These are phyloP conservation scores for Oenanthe melanoleuca DNA, from an alignment of 2,113 vertebrate genomes.

Conservation along the genomic window DNA sequence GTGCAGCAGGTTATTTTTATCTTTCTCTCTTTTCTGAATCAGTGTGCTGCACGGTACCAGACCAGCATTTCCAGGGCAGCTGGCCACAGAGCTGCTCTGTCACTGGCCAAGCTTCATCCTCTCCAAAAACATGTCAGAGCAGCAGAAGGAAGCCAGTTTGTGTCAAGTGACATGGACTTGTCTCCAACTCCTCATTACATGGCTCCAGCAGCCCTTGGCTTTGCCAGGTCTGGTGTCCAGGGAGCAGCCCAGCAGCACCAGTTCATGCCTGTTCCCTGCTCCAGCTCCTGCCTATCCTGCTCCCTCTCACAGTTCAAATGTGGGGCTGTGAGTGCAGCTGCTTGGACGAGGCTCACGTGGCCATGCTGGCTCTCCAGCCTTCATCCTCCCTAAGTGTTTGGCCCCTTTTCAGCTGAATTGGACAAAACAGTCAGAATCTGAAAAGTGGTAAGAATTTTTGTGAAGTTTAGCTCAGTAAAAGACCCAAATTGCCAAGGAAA, in stretches of 20 bases:
- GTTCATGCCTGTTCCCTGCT: background rate
- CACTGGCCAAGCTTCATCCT: background rate
- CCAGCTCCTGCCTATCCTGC: background rate
- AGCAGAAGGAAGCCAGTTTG: background rate
- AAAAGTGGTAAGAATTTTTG: background rate
- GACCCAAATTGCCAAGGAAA: background rate
- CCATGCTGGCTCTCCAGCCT: background rate
- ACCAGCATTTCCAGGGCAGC: background rate
- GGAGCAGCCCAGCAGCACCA: background rate
- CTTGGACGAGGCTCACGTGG: fast-evolving
- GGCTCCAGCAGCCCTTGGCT: background rate
- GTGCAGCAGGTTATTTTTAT: background rate
- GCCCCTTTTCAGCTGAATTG: fast-evolving
- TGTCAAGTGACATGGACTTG: fast-evolving
- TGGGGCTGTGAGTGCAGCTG: fast-evolving
- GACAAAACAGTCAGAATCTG: background rate
- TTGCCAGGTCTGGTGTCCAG: background rate
- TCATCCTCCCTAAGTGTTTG: background rate
- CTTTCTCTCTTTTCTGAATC: background rate
- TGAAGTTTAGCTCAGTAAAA: background rate
- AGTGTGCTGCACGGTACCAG: fast-evolving
- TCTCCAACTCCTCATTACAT: background rate
- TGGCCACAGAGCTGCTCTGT: background rate
- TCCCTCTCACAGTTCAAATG: background rate
- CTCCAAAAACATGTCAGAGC: background rate